Evolutionary conservation across 2,888 invertebrate species (phyloP).

Genomic region (Himalopsyche tibetana): DNA sequence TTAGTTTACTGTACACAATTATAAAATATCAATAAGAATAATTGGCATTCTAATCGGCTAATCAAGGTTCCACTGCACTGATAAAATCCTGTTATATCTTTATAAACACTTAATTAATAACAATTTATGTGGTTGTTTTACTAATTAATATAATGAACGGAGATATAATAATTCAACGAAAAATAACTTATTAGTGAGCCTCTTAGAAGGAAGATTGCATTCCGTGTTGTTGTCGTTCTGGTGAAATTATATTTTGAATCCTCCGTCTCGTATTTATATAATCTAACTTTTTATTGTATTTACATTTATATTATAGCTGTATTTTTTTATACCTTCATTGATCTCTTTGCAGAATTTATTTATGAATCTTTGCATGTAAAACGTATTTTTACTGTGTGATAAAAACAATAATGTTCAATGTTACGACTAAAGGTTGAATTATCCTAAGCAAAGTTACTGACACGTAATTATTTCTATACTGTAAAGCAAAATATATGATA

Average conservation of each 20-base stretch:
- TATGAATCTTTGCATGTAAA: slow-evolving; percentile 27
- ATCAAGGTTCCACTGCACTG: too few species aligned
- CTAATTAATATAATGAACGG: not conserved
- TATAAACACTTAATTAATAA: not conserved
- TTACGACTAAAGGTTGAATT: slow-evolving; percentile 31
- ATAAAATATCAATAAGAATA: too few species aligned
- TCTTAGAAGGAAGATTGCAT: not conserved
- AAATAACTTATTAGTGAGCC: slow-evolving; percentile 19
- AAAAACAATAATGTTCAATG: slow-evolving; percentile 24
- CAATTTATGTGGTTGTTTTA: not conserved
- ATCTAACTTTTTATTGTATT: not conserved
- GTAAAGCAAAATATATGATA: not conserved
- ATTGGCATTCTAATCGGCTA: too few species aligned
- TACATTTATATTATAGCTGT: not conserved
- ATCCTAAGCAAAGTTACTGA: slow-evolving; percentile 31
- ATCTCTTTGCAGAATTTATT: slow-evolving; percentile 34
- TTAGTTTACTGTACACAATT: too few species aligned
- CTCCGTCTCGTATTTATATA: not conserved
- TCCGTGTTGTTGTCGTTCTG: not conserved
- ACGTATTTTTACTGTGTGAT: not conserved
- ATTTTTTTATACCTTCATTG: slow-evolving; percentile 24
- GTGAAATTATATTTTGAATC: slow-evolving; percentile 24
- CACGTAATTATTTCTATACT: not conserved
- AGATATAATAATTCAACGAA: slow-evolving; percentile 17
- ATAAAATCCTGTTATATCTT: not conserved